These are phyloP conservation scores for Cydia pomonella DNA, from an alignment of 1,140 invertebrate genomes.

Conservation along the genomic window DNA sequence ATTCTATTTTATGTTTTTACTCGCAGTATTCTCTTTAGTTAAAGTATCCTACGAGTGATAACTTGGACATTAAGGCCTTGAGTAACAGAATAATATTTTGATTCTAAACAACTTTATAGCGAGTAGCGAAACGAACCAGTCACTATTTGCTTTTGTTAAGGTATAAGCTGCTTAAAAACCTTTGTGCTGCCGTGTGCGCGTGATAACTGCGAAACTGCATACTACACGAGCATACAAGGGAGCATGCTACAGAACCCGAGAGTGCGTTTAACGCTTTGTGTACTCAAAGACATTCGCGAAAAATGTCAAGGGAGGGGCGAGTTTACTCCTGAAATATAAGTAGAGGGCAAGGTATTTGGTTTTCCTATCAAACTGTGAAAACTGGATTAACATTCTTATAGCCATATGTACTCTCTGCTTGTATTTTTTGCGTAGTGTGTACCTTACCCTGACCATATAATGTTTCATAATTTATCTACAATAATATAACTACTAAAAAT, in stretches of 20 bases:
- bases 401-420: too few relatives aligned
- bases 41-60: background rate
- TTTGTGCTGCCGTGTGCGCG: background rate
- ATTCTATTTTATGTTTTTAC: background rate
- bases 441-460: too few relatives aligned
- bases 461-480: too few relatives aligned
- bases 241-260: background rate
- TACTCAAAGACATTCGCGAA: too few relatives aligned
- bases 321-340: too few relatives aligned
- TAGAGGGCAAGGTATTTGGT: too few relatives aligned
- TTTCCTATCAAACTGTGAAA: too few relatives aligned
- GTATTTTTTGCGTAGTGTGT: too few relatives aligned
- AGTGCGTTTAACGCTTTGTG: too few relatives aligned
- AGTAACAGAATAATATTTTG: background rate
- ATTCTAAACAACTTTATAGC: background rate
- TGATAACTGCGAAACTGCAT: background rate
- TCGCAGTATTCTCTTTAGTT: background rate
- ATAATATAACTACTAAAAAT: too few relatives aligned
- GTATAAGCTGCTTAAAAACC: slow-evolving; percentile 10
- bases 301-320: too few relatives aligned
- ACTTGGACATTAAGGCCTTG: background rate
- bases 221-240: background rate
- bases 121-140: background rate
- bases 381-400: too few relatives aligned
- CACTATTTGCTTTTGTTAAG: background rate